Evolutionary conservation across 1,140 invertebrate species (phyloP).

Genomic region (Drosophila eugracilis): DNA sequence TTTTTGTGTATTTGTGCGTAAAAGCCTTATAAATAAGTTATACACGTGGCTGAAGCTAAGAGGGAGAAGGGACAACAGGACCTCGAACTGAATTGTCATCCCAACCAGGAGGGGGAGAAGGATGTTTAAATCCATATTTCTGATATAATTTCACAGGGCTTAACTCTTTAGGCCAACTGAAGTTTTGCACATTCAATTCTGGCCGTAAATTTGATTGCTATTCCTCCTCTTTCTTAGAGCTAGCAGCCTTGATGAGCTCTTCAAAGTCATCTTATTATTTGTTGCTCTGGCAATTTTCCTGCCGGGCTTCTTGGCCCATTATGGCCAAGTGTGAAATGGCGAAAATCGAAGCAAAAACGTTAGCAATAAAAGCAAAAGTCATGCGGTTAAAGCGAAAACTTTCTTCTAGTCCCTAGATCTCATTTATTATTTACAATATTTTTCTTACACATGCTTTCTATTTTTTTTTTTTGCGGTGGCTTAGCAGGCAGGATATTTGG

Average conservation of each 20-base stretch:
- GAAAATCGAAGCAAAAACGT: conserved; percentile 41
- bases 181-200: neutral
- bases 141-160: conserved; percentile 40
- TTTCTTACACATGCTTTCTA: conserved; percentile 37
- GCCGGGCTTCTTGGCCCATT: conserved; percentile 35
- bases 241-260: conserved; percentile 19
- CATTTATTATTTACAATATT: conserved; percentile 63
- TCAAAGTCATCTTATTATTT: conserved; percentile 50
- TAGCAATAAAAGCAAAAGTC: conserved; percentile 50
- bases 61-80: conserved; percentile 20
- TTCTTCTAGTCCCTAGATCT: conserved; percentile 40
- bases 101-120: conserved; percentile 15
- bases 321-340: conserved; percentile 52
- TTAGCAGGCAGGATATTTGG: neutral
- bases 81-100: conserved; percentile 43
- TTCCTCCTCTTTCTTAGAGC: too few relatives aligned
- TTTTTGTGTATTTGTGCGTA: conserved; percentile 78
- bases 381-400: conserved; percentile 45
- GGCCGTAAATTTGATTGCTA: conserved; percentile 27
- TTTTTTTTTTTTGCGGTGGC: conserved; percentile 18
- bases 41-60: conserved; percentile 57
- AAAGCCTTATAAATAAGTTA: conserved; percentile 83
- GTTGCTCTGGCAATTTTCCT: conserved; percentile 36
- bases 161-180: conserved; percentile 31
- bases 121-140: conserved; percentile 41